Conservation (phyloP, 2,113 vertebrate species). For the Channa maculata region DNA sequence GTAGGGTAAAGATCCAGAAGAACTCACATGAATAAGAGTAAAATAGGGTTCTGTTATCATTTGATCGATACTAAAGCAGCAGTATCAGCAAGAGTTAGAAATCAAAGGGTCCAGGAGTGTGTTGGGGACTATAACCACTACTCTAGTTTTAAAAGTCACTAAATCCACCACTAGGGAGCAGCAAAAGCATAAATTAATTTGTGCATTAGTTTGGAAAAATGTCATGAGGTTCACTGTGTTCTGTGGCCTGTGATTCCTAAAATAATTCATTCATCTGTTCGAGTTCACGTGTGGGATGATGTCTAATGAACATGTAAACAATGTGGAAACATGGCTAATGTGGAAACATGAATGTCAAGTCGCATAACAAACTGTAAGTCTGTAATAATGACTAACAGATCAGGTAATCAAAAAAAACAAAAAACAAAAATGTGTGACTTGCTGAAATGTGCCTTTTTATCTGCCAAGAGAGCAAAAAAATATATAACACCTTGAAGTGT, state of each 20-base stretch:
- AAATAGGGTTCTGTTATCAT: neutral
- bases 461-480: neutral
- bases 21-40: neutral
- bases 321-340: too few species aligned
- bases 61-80: too few species aligned
- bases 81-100: too few species aligned
- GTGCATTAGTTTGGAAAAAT: neutral
- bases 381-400: neutral
- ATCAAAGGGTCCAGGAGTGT: too few species aligned
- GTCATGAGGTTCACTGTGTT: too few species aligned
- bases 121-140: too few species aligned
- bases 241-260: neutral
- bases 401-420: slow-evolving; percentile 22
- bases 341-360: too few species aligned
- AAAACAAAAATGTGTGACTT: slow-evolving; percentile 34
- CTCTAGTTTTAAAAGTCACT: neutral
- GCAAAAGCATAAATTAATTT: slow-evolving; percentile 22
- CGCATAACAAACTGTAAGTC: neutral
- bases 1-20: neutral
- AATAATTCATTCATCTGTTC: neutral
- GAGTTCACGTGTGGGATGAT: neutral
- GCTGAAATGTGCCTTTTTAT: slow-evolving; percentile 16
- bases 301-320: neutral
- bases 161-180: slow-evolving; percentile 33
- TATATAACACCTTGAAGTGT: slow-evolving; percentile 40